These are phyloP conservation scores for Misgurnus mizolepis DNA, from an alignment of 2,113 vertebrate genomes.

Conservation along the genomic window DNA sequence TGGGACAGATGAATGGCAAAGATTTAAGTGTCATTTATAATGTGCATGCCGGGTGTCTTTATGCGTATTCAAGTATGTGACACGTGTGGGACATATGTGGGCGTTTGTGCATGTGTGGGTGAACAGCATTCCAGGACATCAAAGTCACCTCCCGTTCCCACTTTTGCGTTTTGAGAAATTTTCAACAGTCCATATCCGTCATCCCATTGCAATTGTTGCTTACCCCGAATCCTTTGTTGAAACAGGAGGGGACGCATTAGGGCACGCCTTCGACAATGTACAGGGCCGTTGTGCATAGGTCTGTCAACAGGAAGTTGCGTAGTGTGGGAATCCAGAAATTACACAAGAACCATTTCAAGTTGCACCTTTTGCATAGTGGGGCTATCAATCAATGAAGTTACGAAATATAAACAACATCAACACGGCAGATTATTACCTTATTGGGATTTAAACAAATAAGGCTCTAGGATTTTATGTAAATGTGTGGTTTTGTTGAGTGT, in stretches of 20 bases:
- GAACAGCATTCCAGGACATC: conserved; percentile 76
- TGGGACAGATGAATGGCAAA: neutral
- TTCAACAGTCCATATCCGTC: conserved; percentile 62
- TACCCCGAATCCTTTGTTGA: conserved; percentile 65
- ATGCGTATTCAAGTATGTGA: conserved; percentile 2
- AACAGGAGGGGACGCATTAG: conserved; percentile 57
- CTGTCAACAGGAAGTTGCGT: conserved; percentile 19
- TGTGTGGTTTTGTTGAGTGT: no score
- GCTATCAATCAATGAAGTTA: neutral
- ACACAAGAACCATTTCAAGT: conserved; percentile 8
- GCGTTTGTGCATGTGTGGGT: conserved; percentile 63
- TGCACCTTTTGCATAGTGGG: neutral
- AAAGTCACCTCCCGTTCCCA: conserved; percentile 69
- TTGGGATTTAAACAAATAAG: no score
- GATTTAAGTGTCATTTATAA: conserved; percentile 3
- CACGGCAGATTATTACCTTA: neutral
- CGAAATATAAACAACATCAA: neutral
- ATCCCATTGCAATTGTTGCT: conserved; percentile 55
- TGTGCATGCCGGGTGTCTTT: neutral
- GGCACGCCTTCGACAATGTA: conserved; percentile 17
- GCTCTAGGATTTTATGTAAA: no score
- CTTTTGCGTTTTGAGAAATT: conserved; percentile 66
- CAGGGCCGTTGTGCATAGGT: conserved; percentile 2
- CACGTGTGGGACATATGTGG: conserved; percentile 69
- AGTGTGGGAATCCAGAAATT: conserved; percentile 39